Evolutionary conservation across 2,888 invertebrate species (phyloP), one percentile per base, ranked within the genome.

Genomic region (Miltochrista miniata): DNA sequence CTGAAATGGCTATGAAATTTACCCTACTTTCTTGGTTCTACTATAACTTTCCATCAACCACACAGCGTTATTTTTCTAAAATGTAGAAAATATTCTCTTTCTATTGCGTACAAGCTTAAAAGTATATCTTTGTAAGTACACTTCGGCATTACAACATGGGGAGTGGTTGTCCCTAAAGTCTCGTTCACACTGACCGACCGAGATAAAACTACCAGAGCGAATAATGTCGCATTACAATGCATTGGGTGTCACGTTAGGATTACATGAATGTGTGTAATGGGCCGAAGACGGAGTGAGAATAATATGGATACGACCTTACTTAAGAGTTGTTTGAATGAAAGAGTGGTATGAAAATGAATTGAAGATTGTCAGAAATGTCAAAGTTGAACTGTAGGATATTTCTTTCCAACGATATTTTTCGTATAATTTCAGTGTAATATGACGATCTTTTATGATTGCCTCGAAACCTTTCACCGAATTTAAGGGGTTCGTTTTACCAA

Each of bases 211-310:
- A 77, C 67, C 72, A 64, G 64, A 77, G 75, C 79, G 75, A 72
- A 70, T 81, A 81, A 83, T 82, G 77, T 74, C 77, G 66, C 83
- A 86, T 86, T 85, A 86, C 84, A 85, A 85, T 85, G 86, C 86
- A 85, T 85, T 84, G 83, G 78, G 72, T 81, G 85, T 85, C 83
- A 80, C 80, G 76, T 64, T 68, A 70, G 80, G 79, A 83, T 84
- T 81, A 82, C 79, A 64, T 69, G 74, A 76, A 77, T 80, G 82
- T 83, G 85, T 83, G 82, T 84, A 84, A 84, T 84, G 80, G 81
- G 51, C 73, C 79, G 71, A 78, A 77, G 77, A 75, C 45, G 62
- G 52, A 55, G 29, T 36, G 35, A 54, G 56, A 15, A 56, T 70
- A 63, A 38, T 51, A 57, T 71, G 78, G 82, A 82, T 61, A 45